Evolutionary conservation across 2,113 vertebrate species (phyloP).

Genomic region (Helogale parvula): DNA sequence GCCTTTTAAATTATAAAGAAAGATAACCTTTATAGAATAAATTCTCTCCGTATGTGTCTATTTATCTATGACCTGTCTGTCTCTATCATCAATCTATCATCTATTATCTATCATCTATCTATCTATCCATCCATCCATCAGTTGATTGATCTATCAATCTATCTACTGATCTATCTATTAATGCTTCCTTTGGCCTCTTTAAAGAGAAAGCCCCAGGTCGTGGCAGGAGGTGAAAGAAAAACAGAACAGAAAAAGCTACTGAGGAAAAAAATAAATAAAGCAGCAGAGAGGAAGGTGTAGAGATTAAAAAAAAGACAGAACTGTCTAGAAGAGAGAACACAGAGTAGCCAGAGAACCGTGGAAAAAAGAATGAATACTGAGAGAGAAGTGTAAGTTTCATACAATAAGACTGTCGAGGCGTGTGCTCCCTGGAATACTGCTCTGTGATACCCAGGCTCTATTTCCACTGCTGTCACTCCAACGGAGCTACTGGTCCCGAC

Average conservation of each 20-base stretch:
- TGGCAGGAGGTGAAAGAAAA: neutral
- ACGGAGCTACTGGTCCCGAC: fast-evolving
- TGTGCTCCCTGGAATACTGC: fast-evolving
- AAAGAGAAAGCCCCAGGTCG: neutral
- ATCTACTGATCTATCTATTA: too few relatives aligned
- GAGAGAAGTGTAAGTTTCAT: fast-evolving
- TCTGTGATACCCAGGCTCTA: fast-evolving
- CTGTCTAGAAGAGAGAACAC: neutral
- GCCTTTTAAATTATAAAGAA: neutral
- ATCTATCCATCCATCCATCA: too few relatives aligned
- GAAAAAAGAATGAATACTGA: fast-evolving
- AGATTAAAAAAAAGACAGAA: neutral
- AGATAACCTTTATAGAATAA: neutral
- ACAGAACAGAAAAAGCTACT: neutral
- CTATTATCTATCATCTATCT: too few relatives aligned
- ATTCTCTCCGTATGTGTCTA: neutral
- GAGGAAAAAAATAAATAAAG: neutral
- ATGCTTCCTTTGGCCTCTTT: neutral
- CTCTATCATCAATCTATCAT: too few relatives aligned
- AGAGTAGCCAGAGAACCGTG: fast-evolving
- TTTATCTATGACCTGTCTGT: neutral
- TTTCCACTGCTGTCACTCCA: fast-evolving
- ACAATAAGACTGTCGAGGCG: fast-evolving
- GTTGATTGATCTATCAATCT: too few relatives aligned
- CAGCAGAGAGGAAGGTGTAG: neutral